These are phyloP conservation scores for Anthophora plumipes DNA, from an alignment of 2,888 invertebrate species.

Conservation along the genomic window DNA sequence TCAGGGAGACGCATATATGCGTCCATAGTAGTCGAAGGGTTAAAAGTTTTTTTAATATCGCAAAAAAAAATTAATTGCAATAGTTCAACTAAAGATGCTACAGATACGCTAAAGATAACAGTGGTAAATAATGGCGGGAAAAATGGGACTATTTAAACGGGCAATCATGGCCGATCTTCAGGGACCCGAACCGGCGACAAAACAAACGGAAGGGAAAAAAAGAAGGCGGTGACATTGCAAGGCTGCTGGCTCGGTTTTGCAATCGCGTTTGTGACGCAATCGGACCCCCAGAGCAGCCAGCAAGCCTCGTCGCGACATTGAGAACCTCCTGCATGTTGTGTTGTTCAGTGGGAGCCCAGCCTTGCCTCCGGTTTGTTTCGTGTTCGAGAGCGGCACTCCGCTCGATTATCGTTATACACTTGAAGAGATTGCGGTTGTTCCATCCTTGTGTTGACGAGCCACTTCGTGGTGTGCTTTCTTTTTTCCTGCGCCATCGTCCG, in stretches of 20 bases:
- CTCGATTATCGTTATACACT: not conserved
- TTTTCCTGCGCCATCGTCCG: not conserved
- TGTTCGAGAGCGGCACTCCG: not conserved
- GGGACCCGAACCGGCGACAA: slow-evolving; percentile 2
- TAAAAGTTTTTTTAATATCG: too few relatives aligned
- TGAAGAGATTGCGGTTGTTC: not conserved
- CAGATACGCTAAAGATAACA: too few relatives aligned
- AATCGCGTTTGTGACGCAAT: slow-evolving; percentile 67
- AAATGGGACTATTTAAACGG: not conserved
- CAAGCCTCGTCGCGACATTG: slow-evolving; percentile 55
- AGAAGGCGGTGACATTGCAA: slow-evolving; percentile 68
- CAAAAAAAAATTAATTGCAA: too few relatives aligned
- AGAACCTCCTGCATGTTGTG: slow-evolving; percentile 42
- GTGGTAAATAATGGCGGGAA: too few relatives aligned
- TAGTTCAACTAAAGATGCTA: too few relatives aligned
- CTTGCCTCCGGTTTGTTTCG: slow-evolving; percentile 34
- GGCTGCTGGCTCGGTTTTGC: slow-evolving; percentile 65
- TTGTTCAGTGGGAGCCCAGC: slow-evolving; percentile 31
- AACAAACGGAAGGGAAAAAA: slow-evolving; percentile 35
- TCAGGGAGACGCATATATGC: too few relatives aligned
- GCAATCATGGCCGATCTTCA: not conserved
- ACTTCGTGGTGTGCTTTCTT: not conserved
- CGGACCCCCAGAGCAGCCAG: slow-evolving; percentile 9
- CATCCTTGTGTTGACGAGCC: not conserved
- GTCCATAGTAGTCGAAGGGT: too few relatives aligned